Evolutionary conservation across 2,888 invertebrate species (phyloP), one percentile per base, ranked within the genome.

Genomic region (Lissocephala sabroskyi): DNA sequence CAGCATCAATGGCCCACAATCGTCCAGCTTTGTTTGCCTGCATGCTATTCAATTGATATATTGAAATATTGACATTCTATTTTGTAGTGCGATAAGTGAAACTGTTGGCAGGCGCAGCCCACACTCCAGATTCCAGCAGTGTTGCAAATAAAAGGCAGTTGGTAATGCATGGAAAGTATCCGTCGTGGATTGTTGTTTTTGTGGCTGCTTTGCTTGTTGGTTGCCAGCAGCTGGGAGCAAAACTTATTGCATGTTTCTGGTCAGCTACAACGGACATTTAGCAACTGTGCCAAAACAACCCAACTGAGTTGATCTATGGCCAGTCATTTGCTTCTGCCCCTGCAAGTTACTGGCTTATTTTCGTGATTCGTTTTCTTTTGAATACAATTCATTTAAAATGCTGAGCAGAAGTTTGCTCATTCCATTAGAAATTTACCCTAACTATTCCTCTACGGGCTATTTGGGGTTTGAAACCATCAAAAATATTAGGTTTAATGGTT

Each of bases 111-210:
- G 44, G 42, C 19, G 44, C 32, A 39, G 51, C 30, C 41, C 32
- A 28, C 42, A 42, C 37, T 40, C 30, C 42, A 39, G 4, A 5
- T 23, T 18, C 18, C 29, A 28, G 16, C n/a, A 32, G 5, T 43
- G 43, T 56, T 58, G 59, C 55, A 51, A 58, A 59, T 58, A 59
- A 58, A 53, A 32, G 35, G 52, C 43, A 23, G 29, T 33, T 35
- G 32, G 33, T 35, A 41, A 28, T 26, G 26, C 37, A 33, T n/a
- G 19, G 45, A 56, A 39, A 44, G 56, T 52, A 52, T 32, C 42
- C 52, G 52, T 39, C 28, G 41, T 16, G 18, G 4, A 37, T 47
- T 41, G 41, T 32, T 51, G 37, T 44, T 37, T 11, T 55, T 45
- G 50, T 41, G 17, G 37, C 16, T 44, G 17, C 9, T 40, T n/a